Evolutionary conservation across 2,888 invertebrate genomes (phyloP).

Genomic region (Aleiodes alternator): DNA sequence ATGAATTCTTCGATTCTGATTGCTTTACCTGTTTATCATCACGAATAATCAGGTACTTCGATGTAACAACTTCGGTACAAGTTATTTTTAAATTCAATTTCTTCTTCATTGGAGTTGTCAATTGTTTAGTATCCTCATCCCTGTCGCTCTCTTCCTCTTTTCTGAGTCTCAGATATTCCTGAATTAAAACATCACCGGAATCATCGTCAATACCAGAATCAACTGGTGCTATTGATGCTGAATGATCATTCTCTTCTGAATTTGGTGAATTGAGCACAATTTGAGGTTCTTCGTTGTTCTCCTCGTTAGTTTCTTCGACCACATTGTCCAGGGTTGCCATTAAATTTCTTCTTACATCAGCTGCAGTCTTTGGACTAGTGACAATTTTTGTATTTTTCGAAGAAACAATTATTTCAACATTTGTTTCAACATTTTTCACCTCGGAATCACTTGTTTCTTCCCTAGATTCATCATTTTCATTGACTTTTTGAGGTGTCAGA

Average conservation of each 20-base stretch:
- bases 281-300: not conserved
- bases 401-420: too few relatives aligned
- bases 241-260: not conserved
- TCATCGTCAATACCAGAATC: constrained; percentile 59
- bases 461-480: too few relatives aligned
- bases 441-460: too few relatives aligned
- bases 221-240: constrained; percentile 39
- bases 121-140: not conserved
- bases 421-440: too few relatives aligned
- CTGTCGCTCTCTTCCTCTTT: not conserved
- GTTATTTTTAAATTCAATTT: constrained; percentile 54
- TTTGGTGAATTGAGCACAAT: not conserved
- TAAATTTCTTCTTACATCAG: too few relatives aligned
- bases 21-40: not conserved
- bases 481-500: too few relatives aligned
- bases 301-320: not conserved
- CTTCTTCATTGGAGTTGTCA: not conserved
- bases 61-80: constrained; percentile 55
- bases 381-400: too few relatives aligned
- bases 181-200: constrained; percentile 48
- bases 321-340: not conserved
- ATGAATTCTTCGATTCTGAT: not conserved
- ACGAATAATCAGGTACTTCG: constrained; percentile 32
- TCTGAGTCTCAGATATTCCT: not conserved
- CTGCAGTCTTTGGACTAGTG: too few relatives aligned